phyloP scores from a whole-genome alignment of 2,113 vertebrate genomes.

The Campylorhamphus procurvoides region DNA sequence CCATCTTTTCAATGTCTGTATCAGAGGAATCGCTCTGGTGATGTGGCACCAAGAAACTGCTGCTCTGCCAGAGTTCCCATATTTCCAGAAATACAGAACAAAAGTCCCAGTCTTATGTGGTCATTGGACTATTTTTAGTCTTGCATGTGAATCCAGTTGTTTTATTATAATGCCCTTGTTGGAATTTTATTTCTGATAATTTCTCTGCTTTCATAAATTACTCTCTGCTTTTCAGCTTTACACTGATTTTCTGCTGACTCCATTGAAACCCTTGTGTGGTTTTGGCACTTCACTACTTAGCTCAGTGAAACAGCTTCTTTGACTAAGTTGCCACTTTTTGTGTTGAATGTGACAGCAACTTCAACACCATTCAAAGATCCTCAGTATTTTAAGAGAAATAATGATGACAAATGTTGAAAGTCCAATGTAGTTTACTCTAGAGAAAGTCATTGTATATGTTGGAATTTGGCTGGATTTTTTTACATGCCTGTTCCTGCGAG shows the following conservation, averaged over 20 bases:
- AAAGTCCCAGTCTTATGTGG: background rate
- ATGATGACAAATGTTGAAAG: background rate
- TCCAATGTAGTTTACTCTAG: background rate
- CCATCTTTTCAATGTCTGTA: slow-evolving; percentile 20
- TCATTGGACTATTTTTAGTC: background rate
- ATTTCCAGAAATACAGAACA: background rate
- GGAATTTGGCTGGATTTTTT: background rate
- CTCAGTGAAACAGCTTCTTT: background rate
- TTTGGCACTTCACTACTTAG: background rate
- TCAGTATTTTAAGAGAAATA: background rate
- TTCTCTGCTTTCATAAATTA: slow-evolving; percentile 11
- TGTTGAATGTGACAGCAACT: background rate
- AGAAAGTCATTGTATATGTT: background rate
- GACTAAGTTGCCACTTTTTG: background rate
- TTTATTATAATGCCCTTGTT: background rate
- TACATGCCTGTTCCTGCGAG: background rate
- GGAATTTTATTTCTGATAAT: background rate
- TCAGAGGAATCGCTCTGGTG: background rate
- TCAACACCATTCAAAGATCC: background rate
- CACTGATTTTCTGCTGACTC: background rate
- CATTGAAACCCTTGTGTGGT: background rate
- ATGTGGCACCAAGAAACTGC: background rate
- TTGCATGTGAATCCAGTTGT: background rate
- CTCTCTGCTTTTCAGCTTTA: slow-evolving; percentile 1
- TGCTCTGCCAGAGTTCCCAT: background rate